Evolutionary conservation across 1,140 invertebrate genomes (phyloP), one percentile per base, ranked within the genome.

Genomic region (Ladona fulva): DNA sequence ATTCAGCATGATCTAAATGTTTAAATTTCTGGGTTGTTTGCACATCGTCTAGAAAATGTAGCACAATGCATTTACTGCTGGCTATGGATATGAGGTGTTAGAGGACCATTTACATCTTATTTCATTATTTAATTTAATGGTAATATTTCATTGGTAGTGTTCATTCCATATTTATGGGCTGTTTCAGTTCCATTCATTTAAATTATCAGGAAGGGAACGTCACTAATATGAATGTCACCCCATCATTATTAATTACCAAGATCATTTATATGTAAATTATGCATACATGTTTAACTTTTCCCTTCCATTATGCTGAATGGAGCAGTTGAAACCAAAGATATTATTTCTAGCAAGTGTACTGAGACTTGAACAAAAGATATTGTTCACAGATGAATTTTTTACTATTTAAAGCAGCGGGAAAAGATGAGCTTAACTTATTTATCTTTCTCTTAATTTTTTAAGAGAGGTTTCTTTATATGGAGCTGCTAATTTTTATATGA

Each of bases 361-460:
- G n/a, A 19, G 52, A 22, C 52, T 19, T 66, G 52, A 66, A 66
- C n/a, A 66, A 19, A 19, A 16, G 14, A 52, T 66, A 66, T 66
- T 66, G 52, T 66, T 66, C 16, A 66, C 3, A 66, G n/a, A 16
- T 66, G 14, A 19, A n/a, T 19, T 6, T 66, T 66, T 19, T 19
- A 66, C 52, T 66, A 37, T 37, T 37, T 37, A 37, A 5, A 37
- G 29, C 29, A 37, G 29, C 29, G 52, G n/a, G 52, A 19, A 66
- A 16, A 16, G n/a, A 66, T 66, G 52, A 66, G 52, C 52, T 66
- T 66, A 66, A 66, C 52, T 66, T 66, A 66, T 66, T 66, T 66
- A 12, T 66, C 3, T 66, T 66, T 66, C 52, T 66, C 16, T 66
- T 66, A 66, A 37, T 37, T 37, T 37, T 37, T 66, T 1, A 66